Evolutionary conservation across 2,888 invertebrate genomes (phyloP).

Genomic region (Folsomia manolachei): DNA sequence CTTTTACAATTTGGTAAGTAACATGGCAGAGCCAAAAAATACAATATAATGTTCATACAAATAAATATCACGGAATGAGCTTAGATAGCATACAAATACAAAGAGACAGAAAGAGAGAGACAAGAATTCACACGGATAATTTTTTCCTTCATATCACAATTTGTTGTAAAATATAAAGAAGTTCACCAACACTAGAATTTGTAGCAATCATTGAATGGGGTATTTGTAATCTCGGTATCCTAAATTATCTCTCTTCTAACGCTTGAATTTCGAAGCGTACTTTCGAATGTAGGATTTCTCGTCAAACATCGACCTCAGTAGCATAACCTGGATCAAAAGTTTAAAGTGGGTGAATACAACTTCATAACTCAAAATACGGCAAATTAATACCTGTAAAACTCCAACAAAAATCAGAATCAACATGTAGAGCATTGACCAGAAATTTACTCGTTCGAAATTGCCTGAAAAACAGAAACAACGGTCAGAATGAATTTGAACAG

Average conservation of each 20-base stretch:
- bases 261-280: background rate
- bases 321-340: constrained; percentile 62
- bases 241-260: constrained; percentile 1
- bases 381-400: constrained; percentile 57
- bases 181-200: background rate
- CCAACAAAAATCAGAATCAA: constrained; percentile 71
- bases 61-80: too few relatives aligned
- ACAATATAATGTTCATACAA: too few relatives aligned
- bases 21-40: too few relatives aligned
- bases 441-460: constrained; percentile 76
- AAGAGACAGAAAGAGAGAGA: too few relatives aligned
- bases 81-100: too few relatives aligned
- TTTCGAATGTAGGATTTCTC: constrained; percentile 25
- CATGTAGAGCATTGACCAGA: constrained; percentile 73
- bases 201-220: background rate
- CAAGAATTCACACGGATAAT: too few relatives aligned
- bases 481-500: constrained; percentile 72
- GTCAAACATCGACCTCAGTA: constrained; percentile 77
- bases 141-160: too few relatives aligned
- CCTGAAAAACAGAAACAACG: too few relatives aligned
- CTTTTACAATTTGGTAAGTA: too few relatives aligned
- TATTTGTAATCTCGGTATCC: background rate
- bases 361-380: background rate
- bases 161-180: too few relatives aligned
- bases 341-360: background rate